These are phyloP conservation scores for Cantharis rufa DNA, from an alignment of 2,888 invertebrate genomes.

Conservation along the genomic window DNA sequence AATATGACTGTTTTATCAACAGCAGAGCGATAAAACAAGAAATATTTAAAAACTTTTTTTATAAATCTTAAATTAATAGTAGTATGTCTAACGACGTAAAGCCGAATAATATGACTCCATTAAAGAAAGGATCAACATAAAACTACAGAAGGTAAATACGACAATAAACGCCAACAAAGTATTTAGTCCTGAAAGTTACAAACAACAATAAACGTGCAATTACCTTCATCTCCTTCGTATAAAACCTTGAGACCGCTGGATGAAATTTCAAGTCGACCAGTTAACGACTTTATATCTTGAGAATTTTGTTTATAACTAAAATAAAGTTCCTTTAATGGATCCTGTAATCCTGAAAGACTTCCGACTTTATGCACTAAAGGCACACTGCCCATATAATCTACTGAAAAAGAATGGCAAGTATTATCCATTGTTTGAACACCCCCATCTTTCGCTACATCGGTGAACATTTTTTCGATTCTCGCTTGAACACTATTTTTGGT, in stretches of 20 bases:
- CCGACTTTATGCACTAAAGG: conserved; percentile 79
- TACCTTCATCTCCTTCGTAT: conserved; percentile 64
- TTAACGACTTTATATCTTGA: conserved; percentile 60
- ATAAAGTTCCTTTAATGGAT: conserved; percentile 76
- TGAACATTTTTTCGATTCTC: conserved; percentile 84
- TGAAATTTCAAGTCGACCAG: conserved; percentile 70
- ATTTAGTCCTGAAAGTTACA: background rate
- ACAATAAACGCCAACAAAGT: background rate
- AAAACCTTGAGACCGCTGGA: conserved; percentile 74
- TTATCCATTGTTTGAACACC: conserved; percentile 62
- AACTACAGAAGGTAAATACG: background rate
- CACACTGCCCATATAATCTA: conserved; percentile 82
- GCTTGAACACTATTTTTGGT: conserved; percentile 80
- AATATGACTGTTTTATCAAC: too few species aligned
- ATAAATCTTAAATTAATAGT: too few species aligned
- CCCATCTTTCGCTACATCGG: conserved; percentile 67
- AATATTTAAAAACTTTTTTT: too few species aligned
- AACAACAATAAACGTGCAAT: background rate
- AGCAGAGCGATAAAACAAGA: too few species aligned
- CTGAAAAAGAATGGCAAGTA: conserved; percentile 61
- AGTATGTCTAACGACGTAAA: too few species aligned
- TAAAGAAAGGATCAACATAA: background rate
- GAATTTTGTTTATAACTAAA: conserved; percentile 63
- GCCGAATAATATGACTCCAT: too few species aligned
- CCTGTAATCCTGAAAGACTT: conserved; percentile 80